Evolutionary conservation across 2,113 vertebrate species (phyloP), one percentile per base, ranked within the genome.

Genomic region (Campylorhamphus procurvoides): DNA sequence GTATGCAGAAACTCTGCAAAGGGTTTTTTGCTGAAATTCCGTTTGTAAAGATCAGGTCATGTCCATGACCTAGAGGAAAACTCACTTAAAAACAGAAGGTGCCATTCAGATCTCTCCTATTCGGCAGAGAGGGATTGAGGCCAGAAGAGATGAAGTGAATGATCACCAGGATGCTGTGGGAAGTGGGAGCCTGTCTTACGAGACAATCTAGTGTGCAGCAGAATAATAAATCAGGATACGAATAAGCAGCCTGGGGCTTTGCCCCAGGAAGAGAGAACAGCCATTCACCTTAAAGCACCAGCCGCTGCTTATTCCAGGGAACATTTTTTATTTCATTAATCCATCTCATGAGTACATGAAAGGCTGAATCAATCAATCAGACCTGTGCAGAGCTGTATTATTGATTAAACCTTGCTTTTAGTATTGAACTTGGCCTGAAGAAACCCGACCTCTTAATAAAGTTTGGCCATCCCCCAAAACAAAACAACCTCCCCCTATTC

Each of bases 331-430:
- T 74, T 93, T 77, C 3, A 4, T 49, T 83, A 47, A 33, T 83
- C 53, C 42, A 88, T 62, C 50, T 82, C 67, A 49, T 18, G 58
- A 76, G 79, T 27, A 80, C 53, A 46, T 15, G 37, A 80, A 82
- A 90, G n/a, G 72, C 53, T 93, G 55, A 80, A 74, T 74, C 68
- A 92, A 72, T 93, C 72, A 64, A 67, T 81, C 63, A 84, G 53
- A 59, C 18, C 47, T 63, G 29, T 50, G 52, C 33, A 93, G 47
- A 84, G 35, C 27, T 84, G 0, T 23, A 60, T 50, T 91, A 75
- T 12, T 91, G 86, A 87, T 63, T 69, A 67, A 81, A 84, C 19
- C 8, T 89, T 35, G 35, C 47, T 75, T 88, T 64, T 18, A 47
- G 16, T 42, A 53, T 14, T 87, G 76, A 91, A 73, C 28, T 53